A percentile compares a stretch with the other conserved stretches of the same genome.
Conservation (phyloP, 2,888 invertebrate genomes). For the Drosophila prostipennis region DNA sequence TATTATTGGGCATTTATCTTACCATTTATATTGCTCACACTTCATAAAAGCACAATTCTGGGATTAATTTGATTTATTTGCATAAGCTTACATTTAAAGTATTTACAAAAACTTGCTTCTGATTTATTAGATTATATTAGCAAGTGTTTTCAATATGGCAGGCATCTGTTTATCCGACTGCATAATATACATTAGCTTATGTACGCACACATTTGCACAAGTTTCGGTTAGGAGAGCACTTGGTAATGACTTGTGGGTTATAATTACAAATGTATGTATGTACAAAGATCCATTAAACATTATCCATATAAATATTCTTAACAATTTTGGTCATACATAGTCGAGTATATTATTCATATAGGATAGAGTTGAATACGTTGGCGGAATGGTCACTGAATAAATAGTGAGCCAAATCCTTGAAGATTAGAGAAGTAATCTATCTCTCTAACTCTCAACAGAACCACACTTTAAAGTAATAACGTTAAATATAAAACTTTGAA, state of each 20-base stretch:
- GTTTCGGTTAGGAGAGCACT: slow-evolving; percentile 34
- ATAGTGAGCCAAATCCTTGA: background rate
- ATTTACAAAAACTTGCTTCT: slow-evolving; percentile 35
- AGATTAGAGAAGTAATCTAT: background rate
- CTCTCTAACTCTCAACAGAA: background rate
- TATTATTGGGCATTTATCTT: too few relatives aligned
- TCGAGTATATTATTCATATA: slow-evolving; percentile 27
- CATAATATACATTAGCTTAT: slow-evolving; percentile 19
- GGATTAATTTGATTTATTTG: slow-evolving; percentile 40
- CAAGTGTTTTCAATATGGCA: slow-evolving; percentile 44
- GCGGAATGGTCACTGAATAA: background rate
- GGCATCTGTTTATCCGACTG: slow-evolving; percentile 39
- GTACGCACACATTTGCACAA: slow-evolving; percentile 30
- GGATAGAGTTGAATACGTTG: slow-evolving; percentile 35
- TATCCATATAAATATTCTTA: slow-evolving; percentile 29
- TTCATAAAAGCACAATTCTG: background rate
- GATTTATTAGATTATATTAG: slow-evolving; percentile 34
- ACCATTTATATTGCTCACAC: too few relatives aligned
- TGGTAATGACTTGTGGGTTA: slow-evolving; percentile 32
- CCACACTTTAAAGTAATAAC: slow-evolving; percentile 14
- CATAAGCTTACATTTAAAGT: slow-evolving; percentile 31
- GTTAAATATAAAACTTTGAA: slow-evolving; percentile 36
- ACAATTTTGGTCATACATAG: slow-evolving; percentile 40
- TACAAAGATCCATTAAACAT: slow-evolving; percentile 24
- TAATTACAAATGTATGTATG: slow-evolving; percentile 24